These are phyloP conservation scores for Lates calcarifer DNA, from an alignment of 2,113 vertebrate species.

Conservation along the genomic window DNA sequence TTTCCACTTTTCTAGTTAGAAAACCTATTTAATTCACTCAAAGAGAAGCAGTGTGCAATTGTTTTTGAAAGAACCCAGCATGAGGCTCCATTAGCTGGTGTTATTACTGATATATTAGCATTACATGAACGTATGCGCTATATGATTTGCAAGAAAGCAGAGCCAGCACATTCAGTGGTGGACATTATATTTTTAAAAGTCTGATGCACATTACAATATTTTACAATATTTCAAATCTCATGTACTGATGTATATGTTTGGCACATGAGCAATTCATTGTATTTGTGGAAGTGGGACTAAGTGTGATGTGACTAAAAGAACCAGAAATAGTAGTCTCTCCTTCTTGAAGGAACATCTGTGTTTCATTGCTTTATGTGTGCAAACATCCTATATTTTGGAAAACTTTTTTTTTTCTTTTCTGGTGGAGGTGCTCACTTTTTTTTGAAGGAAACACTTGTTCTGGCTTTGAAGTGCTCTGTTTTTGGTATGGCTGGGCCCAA, in stretches of 20 bases:
- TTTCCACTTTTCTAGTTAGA: slow-evolving; percentile 12
- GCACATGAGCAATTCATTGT: not conserved
- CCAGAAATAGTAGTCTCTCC: not conserved
- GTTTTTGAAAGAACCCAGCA: slow-evolving; percentile 5
- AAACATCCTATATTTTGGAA: slow-evolving; percentile 48
- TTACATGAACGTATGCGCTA: not conserved
- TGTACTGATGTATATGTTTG: not conserved
- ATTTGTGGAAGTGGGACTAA: not conserved
- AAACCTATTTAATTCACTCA: slow-evolving; percentile 36
- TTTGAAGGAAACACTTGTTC: slow-evolving; percentile 36
- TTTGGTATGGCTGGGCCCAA: slow-evolving; percentile 32
- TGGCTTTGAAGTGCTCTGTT: slow-evolving; percentile 51
- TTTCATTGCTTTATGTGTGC: slow-evolving; percentile 31
- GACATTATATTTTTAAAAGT: not conserved
- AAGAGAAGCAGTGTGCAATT: slow-evolving; percentile 26
- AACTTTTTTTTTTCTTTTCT: slow-evolving; percentile 4
- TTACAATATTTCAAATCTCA: not conserved
- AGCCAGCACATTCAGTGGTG: slow-evolving; percentile 7
- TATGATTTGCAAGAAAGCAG: not conserved
- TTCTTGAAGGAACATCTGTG: slow-evolving; percentile 11
- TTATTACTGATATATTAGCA: slow-evolving; percentile 25
- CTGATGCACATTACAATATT: not conserved
- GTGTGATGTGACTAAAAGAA: not conserved
- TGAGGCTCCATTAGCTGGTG: slow-evolving; percentile 6
- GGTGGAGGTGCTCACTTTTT: slow-evolving; percentile 18